These are phyloP conservation scores for Caenorhabditis imperialis DNA, from an alignment of 2,888 invertebrate genomes.

Conservation along the genomic window DNA sequence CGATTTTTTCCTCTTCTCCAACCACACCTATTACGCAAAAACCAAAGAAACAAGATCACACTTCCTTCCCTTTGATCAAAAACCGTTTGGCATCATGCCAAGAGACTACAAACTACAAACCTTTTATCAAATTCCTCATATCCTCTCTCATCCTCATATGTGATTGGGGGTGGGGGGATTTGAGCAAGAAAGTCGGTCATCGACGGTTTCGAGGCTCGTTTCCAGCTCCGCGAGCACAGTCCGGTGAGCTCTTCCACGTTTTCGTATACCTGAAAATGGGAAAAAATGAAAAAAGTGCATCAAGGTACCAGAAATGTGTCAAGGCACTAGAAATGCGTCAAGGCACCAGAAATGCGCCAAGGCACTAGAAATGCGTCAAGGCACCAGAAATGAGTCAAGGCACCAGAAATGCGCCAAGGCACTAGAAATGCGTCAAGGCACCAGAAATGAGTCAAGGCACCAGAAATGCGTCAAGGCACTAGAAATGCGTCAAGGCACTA, in stretches of 20 bases:
- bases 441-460: not conserved
- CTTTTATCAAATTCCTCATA: conserved; percentile 32
- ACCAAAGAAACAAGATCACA: too few relatives aligned
- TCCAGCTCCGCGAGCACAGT: conserved; percentile 44
- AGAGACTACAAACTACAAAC: conserved; percentile 11
- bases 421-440: conserved; percentile 4
- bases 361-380: conserved; percentile 1
- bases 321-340: conserved; percentile 1
- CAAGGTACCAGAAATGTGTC: too few relatives aligned
- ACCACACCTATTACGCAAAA: too few relatives aligned
- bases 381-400: not conserved
- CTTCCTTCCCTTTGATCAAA: conserved; percentile 13
- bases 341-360: conserved; percentile 1
- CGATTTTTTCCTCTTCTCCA: too few relatives aligned
- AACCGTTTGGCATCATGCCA: conserved; percentile 28
- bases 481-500: not conserved
- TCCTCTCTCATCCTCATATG: conserved; percentile 19
- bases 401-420: not conserved
- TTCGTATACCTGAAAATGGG: conserved; percentile 46
- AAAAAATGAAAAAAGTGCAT: too few relatives aligned
- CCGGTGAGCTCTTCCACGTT: conserved; percentile 47
- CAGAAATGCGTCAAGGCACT: not conserved
- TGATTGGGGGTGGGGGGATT: conserved; percentile 42
- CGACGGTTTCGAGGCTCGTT: conserved; percentile 43
- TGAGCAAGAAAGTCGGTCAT: conserved; percentile 45